Percentiles rank a stretch among this genome's conserved stretches.
These are phyloP conservation scores for Pterocles gutturalis DNA, from an alignment of 2,113 vertebrate species.

Conservation along the genomic window DNA sequence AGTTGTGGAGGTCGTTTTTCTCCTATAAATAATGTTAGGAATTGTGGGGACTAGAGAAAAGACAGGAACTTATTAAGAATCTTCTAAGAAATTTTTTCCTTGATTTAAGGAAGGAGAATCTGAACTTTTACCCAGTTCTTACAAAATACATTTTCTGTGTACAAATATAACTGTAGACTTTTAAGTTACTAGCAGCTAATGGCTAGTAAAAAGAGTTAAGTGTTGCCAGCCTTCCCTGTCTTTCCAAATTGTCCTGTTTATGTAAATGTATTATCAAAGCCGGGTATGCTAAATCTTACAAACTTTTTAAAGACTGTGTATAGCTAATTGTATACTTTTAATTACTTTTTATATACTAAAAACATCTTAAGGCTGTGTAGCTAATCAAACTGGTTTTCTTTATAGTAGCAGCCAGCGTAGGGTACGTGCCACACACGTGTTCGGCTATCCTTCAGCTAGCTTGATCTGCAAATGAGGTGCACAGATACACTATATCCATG, in stretches of 20 bases:
- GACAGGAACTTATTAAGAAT: not conserved
- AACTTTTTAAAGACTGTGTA: not conserved
- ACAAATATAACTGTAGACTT: not conserved
- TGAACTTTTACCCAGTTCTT: not conserved
- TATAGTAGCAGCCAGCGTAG: not conserved
- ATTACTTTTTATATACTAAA: not conserved
- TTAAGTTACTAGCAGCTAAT: not conserved
- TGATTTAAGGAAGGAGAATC: not conserved
- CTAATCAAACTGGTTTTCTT: not conserved
- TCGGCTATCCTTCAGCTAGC: not conserved
- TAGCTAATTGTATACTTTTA: not conserved
- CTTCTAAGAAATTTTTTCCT: not conserved
- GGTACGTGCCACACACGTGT: not conserved
- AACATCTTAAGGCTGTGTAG: not conserved
- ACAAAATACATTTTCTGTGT: not conserved
- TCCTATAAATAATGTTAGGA: not conserved
- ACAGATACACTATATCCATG: not conserved
- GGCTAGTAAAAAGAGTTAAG: not conserved
- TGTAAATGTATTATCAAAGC: not conserved
- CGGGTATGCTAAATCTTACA: not conserved
- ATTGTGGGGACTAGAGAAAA: not conserved
- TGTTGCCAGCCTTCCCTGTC: not conserved
- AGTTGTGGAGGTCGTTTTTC: not conserved
- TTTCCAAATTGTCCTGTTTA: not conserved
- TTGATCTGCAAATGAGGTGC: not conserved